A percentile compares a stretch with the other conserved stretches of the same genome.
phyloP scores from a whole-genome alignment of 2,888 invertebrate species.

The Cataglyphis livida region DNA sequence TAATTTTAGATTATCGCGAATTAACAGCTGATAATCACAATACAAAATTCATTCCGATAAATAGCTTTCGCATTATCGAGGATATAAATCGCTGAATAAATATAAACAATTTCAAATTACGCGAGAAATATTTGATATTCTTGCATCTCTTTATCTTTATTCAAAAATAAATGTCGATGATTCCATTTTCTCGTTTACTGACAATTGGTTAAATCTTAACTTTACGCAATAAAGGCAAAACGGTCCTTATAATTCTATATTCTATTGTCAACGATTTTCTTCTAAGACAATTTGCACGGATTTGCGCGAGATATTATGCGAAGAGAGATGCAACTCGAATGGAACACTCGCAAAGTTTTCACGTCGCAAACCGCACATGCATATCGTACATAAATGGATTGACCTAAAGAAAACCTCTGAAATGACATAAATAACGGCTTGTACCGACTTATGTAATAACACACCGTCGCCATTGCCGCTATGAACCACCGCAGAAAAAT shows the following conservation, averaged over 20 bases:
- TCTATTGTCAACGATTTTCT: background rate
- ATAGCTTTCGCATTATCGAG: background rate
- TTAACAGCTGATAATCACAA: background rate
- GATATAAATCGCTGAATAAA: background rate
- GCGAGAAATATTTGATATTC: background rate
- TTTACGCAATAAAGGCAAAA: background rate
- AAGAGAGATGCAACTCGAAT: background rate
- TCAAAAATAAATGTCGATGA: background rate
- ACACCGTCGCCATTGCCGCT: constrained; percentile 35
- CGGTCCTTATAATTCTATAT: background rate
- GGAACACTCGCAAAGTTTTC: constrained; percentile 18
- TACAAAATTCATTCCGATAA: constrained; percentile 1
- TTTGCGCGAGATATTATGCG: background rate
- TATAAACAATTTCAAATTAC: background rate
- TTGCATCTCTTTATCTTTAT: background rate
- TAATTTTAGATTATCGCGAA: background rate
- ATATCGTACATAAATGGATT: constrained; percentile 83
- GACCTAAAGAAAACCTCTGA: constrained; percentile 85
- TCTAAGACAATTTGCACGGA: background rate
- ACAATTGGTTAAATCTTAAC: background rate
- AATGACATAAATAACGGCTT: constrained; percentile 83
- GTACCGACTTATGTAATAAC: constrained; percentile 76
- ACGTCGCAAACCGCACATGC: constrained; percentile 50
- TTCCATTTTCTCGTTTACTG: background rate
- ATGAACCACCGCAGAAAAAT: constrained; percentile 31